phyloP scores from a whole-genome alignment of 2,888 invertebrate species.

The Julus scandinavius region DNA sequence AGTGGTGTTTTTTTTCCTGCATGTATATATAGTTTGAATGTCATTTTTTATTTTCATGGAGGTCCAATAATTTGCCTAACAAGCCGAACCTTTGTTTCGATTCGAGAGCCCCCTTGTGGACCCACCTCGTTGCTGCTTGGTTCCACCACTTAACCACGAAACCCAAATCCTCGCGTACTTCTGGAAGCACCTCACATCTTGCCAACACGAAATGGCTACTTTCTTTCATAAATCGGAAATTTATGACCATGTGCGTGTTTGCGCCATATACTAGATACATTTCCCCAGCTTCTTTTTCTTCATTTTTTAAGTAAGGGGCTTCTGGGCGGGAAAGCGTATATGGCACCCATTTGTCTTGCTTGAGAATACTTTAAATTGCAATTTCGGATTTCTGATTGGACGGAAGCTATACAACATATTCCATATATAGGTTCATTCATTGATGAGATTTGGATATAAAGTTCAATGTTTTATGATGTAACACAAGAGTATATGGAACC shows the following conservation, averaged over 20 bases:
- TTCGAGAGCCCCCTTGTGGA: not conserved
- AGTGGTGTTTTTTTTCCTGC: not conserved
- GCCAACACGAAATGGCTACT: not conserved
- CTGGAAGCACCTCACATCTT: constrained; percentile 33
- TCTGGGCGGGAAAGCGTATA: constrained; percentile 17
- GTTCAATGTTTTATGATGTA: too few species aligned
- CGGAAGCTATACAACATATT: not conserved
- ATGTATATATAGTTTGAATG: not conserved
- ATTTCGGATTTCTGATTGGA: constrained; percentile 16
- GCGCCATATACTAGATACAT: not conserved
- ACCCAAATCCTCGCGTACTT: not conserved
- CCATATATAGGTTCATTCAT: not conserved
- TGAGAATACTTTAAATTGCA: not conserved
- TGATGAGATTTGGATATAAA: too few species aligned
- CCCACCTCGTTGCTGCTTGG: constrained; percentile 33
- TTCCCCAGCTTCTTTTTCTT: not conserved
- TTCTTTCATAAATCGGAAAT: constrained; percentile 15
- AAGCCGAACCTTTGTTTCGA: constrained; percentile 12
- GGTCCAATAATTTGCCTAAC: not conserved
- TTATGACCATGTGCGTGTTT: constrained; percentile 3
- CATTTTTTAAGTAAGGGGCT: not conserved
- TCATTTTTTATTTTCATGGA: not conserved
- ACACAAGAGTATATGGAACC: too few species aligned
- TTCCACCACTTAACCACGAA: constrained; percentile 29
- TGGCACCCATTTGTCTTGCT: constrained; percentile 25